A percentile compares a stretch with the other conserved stretches of the same genome.
Evolutionary conservation across 1,140 invertebrate species (phyloP).

Genomic region (Gonatopus flavifemur): DNA sequence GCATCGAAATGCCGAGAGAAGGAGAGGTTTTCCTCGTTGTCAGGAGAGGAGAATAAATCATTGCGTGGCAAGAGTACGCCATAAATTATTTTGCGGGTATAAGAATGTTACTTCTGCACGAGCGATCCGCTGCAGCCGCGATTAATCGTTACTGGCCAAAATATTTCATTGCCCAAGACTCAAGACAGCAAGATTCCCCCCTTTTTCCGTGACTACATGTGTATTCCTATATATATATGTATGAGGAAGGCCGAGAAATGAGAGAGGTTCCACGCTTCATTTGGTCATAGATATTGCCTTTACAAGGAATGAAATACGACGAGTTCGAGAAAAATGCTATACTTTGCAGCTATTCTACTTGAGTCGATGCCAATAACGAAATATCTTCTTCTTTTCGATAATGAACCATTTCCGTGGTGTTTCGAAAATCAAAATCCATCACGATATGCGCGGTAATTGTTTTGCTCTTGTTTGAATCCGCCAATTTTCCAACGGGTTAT

Average conservation of each 20-base stretch:
- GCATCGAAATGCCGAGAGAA: not conserved
- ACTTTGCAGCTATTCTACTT: too few species aligned
- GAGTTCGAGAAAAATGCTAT: not conserved
- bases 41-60: constrained; percentile 23
- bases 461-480: too few species aligned
- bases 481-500: too few species aligned
- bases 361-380: too few species aligned
- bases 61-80: constrained; percentile 3
- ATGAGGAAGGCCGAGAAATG: constrained; percentile 10
- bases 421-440: too few species aligned
- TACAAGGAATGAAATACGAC: constrained; percentile 4
- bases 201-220: not conserved
- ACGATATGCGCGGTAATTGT: too few species aligned
- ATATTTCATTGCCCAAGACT: constrained; percentile 31
- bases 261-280: constrained; percentile 31
- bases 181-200: constrained; percentile 1
- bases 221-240: constrained; percentile 2
- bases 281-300: constrained; percentile 19
- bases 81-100: constrained; percentile 31
- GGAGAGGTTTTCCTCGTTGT: not conserved
- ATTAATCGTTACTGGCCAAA: constrained; percentile 32
- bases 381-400: too few species aligned
- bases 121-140: constrained; percentile 24
- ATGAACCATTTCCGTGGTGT: too few species aligned
- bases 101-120: constrained; percentile 31